A percentile compares a stretch with the other conserved stretches of the same genome.
Evolutionary conservation across 2,888 invertebrate species (phyloP).

Genomic region (Spicauda simplicius): DNA sequence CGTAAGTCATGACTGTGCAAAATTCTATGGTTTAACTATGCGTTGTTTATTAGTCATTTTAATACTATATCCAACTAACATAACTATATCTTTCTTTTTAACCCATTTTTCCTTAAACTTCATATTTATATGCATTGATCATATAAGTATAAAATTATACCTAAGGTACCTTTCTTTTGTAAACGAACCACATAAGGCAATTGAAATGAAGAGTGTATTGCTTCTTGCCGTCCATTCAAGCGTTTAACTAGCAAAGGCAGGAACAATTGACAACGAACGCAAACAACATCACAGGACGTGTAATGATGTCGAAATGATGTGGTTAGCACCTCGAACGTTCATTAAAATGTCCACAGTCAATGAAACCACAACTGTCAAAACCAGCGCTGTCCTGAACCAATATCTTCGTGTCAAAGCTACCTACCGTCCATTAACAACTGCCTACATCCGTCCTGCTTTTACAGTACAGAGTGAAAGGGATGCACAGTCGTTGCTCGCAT

Average conservation of each 20-base stretch:
- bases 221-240: not conserved
- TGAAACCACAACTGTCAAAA: conserved; percentile 37
- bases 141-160: no score
- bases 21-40: no score
- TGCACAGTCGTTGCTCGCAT: conserved; percentile 13
- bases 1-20: no score
- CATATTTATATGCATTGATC: no score
- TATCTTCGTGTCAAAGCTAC: conserved; percentile 34
- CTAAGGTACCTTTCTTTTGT: no score
- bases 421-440: conserved; percentile 31
- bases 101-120: no score
- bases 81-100: no score
- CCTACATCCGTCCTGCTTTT: conserved; percentile 10
- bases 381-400: conserved; percentile 29
- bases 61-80: no score
- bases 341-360: conserved; percentile 34
- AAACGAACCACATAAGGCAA: no score
- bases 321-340: conserved; percentile 28
- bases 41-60: no score
- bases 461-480: conserved; percentile 11
- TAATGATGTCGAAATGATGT: conserved; percentile 19
- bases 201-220: no score
- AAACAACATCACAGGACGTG: conserved; percentile 7
- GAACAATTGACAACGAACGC: not conserved
- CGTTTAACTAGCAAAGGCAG: not conserved